phyloP scores from a whole-genome alignment of 2,797 vertebrate genomes.

The Pelochelys cantorii region DNA sequence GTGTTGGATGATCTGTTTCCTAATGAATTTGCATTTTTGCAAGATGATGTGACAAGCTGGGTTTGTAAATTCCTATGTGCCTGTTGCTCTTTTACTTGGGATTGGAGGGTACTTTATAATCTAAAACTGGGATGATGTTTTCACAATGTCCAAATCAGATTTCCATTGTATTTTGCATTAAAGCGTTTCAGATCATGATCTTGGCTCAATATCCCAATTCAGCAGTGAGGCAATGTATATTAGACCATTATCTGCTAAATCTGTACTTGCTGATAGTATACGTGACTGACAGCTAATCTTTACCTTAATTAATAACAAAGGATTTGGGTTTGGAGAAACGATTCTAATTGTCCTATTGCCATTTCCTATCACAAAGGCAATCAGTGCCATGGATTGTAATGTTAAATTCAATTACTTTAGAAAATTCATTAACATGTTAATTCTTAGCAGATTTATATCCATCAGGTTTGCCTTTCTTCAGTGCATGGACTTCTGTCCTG shows the following conservation, averaged over 20 bases:
- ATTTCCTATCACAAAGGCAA: slow-evolving; percentile 49
- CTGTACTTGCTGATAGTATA: slow-evolving; percentile 52
- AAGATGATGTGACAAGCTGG: neutral
- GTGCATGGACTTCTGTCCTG: neutral
- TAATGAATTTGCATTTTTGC: slow-evolving; percentile 48
- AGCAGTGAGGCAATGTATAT: neutral
- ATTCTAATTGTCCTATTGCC: slow-evolving; percentile 53
- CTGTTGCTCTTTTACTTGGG: neutral
- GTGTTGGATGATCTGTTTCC: slow-evolving; percentile 38
- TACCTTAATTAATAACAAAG: slow-evolving; percentile 62
- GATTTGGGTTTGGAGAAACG: slow-evolving; percentile 59
- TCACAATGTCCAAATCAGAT: neutral
- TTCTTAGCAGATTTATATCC: neutral
- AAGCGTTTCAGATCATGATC: neutral
- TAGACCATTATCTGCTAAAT: slow-evolving; percentile 14
- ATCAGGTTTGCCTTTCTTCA: neutral
- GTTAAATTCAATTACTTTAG: slow-evolving; percentile 59
- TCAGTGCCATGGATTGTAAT: slow-evolving; percentile 53
- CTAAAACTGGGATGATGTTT: neutral
- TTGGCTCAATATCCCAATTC: neutral
- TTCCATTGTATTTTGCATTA: slow-evolving; percentile 7
- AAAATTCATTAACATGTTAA: slow-evolving; percentile 59
- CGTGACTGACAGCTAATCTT: slow-evolving; percentile 62
- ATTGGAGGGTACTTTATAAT: neutral
- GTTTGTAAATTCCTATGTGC: slow-evolving; percentile 46